A percentile compares a stretch with the other conserved stretches of the same genome.
phyloP scores from a whole-genome alignment of 2,797 vertebrate genomes.

The Lutjanus campechanus region DNA sequence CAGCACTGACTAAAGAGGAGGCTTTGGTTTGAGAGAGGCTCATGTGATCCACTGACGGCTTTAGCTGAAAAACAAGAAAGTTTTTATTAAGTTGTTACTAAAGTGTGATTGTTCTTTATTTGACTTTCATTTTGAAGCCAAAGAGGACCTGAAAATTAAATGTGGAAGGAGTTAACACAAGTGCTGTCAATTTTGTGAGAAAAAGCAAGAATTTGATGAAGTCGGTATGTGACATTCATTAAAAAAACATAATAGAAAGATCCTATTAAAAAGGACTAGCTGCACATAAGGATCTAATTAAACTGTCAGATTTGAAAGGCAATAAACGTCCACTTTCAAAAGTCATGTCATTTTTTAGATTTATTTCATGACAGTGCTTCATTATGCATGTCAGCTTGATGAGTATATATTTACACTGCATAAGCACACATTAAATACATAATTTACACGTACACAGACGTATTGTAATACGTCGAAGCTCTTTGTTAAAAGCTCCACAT shows the following conservation, averaged over 20 bases:
- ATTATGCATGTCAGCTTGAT: not conserved
- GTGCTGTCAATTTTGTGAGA: slow-evolving; percentile 9
- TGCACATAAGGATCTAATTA: slow-evolving; percentile 16
- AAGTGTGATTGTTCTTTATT: not conserved
- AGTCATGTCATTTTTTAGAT: not conserved
- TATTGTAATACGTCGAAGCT: not conserved
- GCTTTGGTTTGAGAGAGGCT: slow-evolving; percentile 43
- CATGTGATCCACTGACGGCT: slow-evolving; percentile 44
- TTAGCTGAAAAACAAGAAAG: slow-evolving; percentile 70
- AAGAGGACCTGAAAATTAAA: not conserved
- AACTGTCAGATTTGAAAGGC: slow-evolving; percentile 24
- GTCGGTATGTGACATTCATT: not conserved
- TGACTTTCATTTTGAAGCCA: slow-evolving; percentile 4
- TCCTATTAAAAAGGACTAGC: not conserved
- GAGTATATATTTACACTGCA: not conserved
- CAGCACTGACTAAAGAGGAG: slow-evolving; percentile 44
- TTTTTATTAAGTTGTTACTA: slow-evolving; percentile 6
- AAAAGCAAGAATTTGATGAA: not conserved
- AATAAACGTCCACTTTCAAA: not conserved
- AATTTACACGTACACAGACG: not conserved
- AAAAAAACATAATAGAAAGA: slow-evolving; percentile 6
- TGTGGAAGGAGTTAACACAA: not conserved
- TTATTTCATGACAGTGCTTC: not conserved
- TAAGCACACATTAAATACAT: not conserved
- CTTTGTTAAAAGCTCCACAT: not conserved